Percentiles rank a stretch among this genome's conserved stretches.
These are phyloP conservation scores for Oostethus manadensis DNA, from an alignment of 2,113 vertebrate species.

Conservation along the genomic window DNA sequence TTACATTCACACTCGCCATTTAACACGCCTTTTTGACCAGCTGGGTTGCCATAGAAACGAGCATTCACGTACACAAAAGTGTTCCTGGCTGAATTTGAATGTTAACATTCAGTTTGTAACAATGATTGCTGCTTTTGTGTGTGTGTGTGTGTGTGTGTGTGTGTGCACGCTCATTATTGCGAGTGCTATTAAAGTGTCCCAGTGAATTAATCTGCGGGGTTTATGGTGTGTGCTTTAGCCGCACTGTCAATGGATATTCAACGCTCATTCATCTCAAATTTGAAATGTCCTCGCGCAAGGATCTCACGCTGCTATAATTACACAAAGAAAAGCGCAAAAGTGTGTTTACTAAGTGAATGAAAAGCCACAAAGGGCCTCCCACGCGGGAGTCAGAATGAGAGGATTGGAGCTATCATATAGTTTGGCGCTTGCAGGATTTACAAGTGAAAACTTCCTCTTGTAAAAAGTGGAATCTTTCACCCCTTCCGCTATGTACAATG, in stretches of 20 bases:
- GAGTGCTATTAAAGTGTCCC: conserved; percentile 22
- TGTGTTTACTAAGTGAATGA: conserved; percentile 27
- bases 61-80: not conserved
- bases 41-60: conserved; percentile 16
- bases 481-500: conserved; percentile 1
- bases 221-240: conserved; percentile 31
- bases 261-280: conserved; percentile 34
- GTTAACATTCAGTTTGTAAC: conserved; percentile 1
- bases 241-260: conserved; percentile 29
- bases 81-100: conserved; percentile 5
- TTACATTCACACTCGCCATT: not conserved
- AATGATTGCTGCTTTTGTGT: not conserved
- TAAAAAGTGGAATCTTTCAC: conserved; percentile 26
- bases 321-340: not conserved
- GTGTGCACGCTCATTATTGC: conserved; percentile 10
- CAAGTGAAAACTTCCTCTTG: conserved; percentile 8
- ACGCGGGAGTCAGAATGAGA: not conserved
- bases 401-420: conserved; percentile 2
- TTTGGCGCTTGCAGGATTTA: conserved; percentile 10
- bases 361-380: not conserved
- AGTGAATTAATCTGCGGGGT: conserved; percentile 23
- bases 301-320: conserved; percentile 16
- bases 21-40: not conserved
- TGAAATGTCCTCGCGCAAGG: conserved; percentile 21
- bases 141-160: not conserved